phyloP scores from a whole-genome alignment of 1,140 invertebrate genomes.

The Drosophila chauvacae region DNA sequence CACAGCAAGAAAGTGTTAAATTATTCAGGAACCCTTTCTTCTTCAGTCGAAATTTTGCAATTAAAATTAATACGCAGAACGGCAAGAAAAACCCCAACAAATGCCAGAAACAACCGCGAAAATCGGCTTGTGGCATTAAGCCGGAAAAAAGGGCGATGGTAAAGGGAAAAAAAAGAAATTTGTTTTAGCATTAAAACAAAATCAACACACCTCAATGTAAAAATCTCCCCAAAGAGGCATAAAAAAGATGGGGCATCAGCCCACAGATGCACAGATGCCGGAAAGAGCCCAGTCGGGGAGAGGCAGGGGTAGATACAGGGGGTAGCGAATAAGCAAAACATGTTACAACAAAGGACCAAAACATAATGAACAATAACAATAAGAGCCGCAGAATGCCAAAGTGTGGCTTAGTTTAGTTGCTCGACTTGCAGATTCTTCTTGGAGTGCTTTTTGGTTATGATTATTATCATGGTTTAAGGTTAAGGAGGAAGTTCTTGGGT shows the following conservation, averaged over 20 bases:
- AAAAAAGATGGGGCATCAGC: conserved; percentile 41
- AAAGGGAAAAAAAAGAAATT: conserved; percentile 31
- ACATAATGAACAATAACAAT: conserved; percentile 54
- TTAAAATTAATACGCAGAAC: conserved; percentile 53
- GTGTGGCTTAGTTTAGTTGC: conserved; percentile 12
- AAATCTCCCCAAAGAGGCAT: conserved; percentile 59
- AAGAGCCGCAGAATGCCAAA: conserved; percentile 27
- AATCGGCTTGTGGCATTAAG: conserved; percentile 55
- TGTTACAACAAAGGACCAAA: conserved; percentile 53
- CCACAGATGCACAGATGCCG: conserved; percentile 34
- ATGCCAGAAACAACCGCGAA: conserved; percentile 39
- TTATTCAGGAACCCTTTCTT: conserved; percentile 36
- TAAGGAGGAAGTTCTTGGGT: background rate
- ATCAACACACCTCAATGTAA: conserved; percentile 65
- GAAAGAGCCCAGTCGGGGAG: conserved; percentile 5
- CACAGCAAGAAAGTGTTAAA: conserved; percentile 31
- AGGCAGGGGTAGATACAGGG: background rate
- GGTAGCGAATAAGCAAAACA: conserved; percentile 34
- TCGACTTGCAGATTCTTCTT: conserved; percentile 12
- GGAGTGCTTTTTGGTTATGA: background rate
- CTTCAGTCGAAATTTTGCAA: conserved; percentile 41
- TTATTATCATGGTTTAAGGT: background rate
- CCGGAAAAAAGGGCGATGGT: conserved; percentile 11
- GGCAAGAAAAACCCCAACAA: conserved; percentile 27
- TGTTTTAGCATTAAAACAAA: conserved; percentile 59